Conservation (phyloP, 2,888 invertebrate species). For the Agrenia bidenticulata region DNA sequence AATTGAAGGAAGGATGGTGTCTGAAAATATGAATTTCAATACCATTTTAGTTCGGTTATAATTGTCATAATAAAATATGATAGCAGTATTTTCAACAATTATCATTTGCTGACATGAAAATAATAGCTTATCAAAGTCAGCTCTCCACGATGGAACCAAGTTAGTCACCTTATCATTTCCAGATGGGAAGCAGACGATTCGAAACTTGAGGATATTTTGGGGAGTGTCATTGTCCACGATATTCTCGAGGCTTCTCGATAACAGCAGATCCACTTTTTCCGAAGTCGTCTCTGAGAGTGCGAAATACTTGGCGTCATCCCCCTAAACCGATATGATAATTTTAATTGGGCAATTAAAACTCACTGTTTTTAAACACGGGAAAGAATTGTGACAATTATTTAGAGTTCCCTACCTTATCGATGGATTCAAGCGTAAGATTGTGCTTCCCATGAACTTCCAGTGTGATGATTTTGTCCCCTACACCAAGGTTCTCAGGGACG, state of each 20-base stretch:
- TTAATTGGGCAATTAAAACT: neutral
- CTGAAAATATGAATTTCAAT: too few species aligned
- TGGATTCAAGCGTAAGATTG: slow-evolving; percentile 69
- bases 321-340: too few species aligned
- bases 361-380: slow-evolving; percentile 9
- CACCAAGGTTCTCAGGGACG: slow-evolving; percentile 75
- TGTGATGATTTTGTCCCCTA: slow-evolving; percentile 74
- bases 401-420: slow-evolving; percentile 62
- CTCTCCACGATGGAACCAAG: too few species aligned
- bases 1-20: slow-evolving; percentile 79
- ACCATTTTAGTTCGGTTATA: too few species aligned
- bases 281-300: slow-evolving; percentile 72
- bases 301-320: slow-evolving; percentile 72
- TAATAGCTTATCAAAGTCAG: too few species aligned
- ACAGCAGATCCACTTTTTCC: slow-evolving; percentile 72
- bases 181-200: slow-evolving; percentile 69
- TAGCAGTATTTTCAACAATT: too few species aligned
- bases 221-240: slow-evolving; percentile 78
- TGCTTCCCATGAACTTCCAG: slow-evolving; percentile 81
- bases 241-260: slow-evolving; percentile 75
- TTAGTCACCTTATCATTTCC: slow-evolving; percentile 48
- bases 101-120: neutral
- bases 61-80: too few species aligned
- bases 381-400: slow-evolving; percentile 12
- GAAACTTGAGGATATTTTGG: slow-evolving; percentile 78